These are phyloP conservation scores for Tetranychus cinnabarinus DNA, from an alignment of 1,140 invertebrate species.

Conservation along the genomic window DNA sequence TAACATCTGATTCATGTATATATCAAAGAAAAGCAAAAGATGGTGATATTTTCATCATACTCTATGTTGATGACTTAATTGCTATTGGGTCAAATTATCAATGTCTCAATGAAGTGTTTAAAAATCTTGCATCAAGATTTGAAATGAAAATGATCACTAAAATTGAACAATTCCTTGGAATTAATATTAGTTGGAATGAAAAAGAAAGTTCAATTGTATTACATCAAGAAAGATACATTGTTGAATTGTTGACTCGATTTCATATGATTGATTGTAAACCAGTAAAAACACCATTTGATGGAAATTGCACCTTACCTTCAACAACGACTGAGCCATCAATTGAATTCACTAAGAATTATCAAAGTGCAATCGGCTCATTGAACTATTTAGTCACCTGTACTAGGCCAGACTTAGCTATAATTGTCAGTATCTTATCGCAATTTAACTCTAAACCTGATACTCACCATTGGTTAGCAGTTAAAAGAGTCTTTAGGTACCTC, in stretches of 20 bases:
- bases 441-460: conserved; percentile 19
- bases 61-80: conserved; percentile 10
- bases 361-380: conserved; percentile 12
- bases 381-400: conserved; percentile 22
- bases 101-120: neutral
- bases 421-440: conserved; percentile 22
- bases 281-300: conserved; percentile 3
- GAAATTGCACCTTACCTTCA: neutral
- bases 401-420: conserved; percentile 24
- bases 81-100: neutral
- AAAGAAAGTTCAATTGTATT: conserved; percentile 3
- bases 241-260: conserved; percentile 8
- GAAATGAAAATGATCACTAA: neutral
- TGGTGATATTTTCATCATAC: neutral
- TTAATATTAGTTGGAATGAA: neutral
- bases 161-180: conserved; percentile 1
- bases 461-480: conserved; percentile 21
- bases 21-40: neutral
- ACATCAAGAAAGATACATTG: conserved; percentile 2
- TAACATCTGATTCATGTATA: neutral
- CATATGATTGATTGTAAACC: conserved; percentile 7
- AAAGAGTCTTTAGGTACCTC: conserved; percentile 23
- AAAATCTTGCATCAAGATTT: conserved; percentile 1
- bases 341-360: conserved; percentile 2
- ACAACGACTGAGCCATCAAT: too few relatives aligned